Conservation (phyloP, 2,888 invertebrate genomes). For the Mycalesis mineus region DNA sequence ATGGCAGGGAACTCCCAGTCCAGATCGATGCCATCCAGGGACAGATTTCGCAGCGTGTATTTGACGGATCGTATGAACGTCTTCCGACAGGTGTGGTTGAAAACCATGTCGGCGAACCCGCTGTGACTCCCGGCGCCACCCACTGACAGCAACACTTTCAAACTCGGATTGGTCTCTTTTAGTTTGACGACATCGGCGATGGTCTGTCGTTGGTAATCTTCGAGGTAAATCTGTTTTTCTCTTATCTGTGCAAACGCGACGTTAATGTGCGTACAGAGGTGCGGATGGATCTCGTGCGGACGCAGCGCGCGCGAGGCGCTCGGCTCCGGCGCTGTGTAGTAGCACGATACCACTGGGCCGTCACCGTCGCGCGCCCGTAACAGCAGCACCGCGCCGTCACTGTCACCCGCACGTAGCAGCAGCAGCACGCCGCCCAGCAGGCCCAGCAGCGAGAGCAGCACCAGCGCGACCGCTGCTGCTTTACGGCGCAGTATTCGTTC, state of each 20-base stretch:
- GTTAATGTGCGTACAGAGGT: slow-evolving; percentile 90
- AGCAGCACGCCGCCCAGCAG: background rate
- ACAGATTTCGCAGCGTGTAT: slow-evolving; percentile 69
- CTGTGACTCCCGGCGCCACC: slow-evolving; percentile 80
- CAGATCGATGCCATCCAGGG: slow-evolving; percentile 85
- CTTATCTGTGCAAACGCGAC: slow-evolving; percentile 84
- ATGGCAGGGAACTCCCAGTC: slow-evolving; percentile 94
- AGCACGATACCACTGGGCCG: slow-evolving; percentile 77
- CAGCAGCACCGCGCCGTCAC: background rate
- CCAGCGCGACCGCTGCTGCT: background rate
- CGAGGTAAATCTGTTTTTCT: slow-evolving; percentile 79
- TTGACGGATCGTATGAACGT: slow-evolving; percentile 77
- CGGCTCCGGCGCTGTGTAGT: slow-evolving; percentile 75
- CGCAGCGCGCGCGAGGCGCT: slow-evolving; percentile 49
- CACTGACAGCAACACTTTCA: slow-evolving; percentile 88
- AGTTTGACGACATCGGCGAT: slow-evolving; percentile 69
- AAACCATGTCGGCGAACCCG: slow-evolving; percentile 86
- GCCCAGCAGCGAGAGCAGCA: background rate
- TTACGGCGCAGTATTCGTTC: background rate
- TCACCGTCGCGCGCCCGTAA: background rate
- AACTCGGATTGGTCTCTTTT: slow-evolving; percentile 78
- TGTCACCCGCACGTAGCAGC: background rate
- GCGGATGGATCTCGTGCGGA: slow-evolving; percentile 81
- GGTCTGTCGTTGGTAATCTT: slow-evolving; percentile 51
- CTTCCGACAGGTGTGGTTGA: slow-evolving; percentile 83